Base-by-base conservation (phyloP, 2,888 invertebrate genomes). In the Pasiphila rectangulata region DNA sequence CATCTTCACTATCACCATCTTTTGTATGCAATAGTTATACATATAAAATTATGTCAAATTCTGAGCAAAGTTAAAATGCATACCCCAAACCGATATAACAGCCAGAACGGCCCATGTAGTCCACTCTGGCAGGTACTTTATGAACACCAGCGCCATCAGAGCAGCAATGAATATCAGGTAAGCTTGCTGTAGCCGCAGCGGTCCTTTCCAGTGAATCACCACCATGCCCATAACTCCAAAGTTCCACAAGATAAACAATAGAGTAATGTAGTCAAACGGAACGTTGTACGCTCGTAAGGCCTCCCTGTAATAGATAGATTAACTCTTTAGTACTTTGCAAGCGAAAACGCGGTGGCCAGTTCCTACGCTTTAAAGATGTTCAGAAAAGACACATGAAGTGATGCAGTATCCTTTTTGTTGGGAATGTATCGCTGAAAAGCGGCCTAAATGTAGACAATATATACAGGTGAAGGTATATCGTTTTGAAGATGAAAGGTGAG, bases 111-210 rank as follows among this genome's bases (percentile, higher is more conserved):
- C 94, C 99, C 99, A 99, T 0, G 97, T 96, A 1, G 99, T 99
- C 98, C 99, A 99, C 75, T 99, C 98, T 0, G 99, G 99, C 42
- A 99, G 89, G 83, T 98, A 98, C 87, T 99, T 99, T 60, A 99
- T 99, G 75, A 99, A 99, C 20, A 98, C 96, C 13, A 99, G 91
- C 0, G 99, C 99, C 98, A 99, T 98, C 16, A 99, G 88, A 0
- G 99, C 98, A 1, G 98, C 98, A 34, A 99, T 95, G 73, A 98
- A 96, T 68, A 99, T 98, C 21, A 99, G 92, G 83, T 99, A 99
- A 0, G 96, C 97, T 79, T 97, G 96, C 74, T 99, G 99, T 24
- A 99, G 85, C 15, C 94, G 87, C 54, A 99, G 86, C 0, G 99
- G 99, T 0, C 98, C 99, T 78, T 97, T 96, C 99, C 99, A 99